Base-by-base conservation (phyloP, 2,797 vertebrate species). In the Pogonophryne albipinna region DNA sequence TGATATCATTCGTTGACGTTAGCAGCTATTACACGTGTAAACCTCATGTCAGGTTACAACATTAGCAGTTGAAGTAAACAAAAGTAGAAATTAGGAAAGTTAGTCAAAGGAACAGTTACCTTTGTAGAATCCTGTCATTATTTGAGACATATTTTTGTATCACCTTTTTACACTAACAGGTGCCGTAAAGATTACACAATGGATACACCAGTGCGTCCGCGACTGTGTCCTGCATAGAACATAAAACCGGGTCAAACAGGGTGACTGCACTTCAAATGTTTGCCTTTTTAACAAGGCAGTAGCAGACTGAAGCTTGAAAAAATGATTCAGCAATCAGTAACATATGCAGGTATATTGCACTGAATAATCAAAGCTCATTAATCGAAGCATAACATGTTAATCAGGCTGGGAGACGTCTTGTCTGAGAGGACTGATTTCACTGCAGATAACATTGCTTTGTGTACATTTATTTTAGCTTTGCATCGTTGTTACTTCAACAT, bases 351-450 rank as follows among this genome's bases (percentile, higher is more conserved):
- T 85, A 82, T 79, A 76, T 80, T 45, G 70, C 50, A 59, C 10
- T 4, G 50, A 81, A 84, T 77, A 81, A 89, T 87, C 78, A 85
- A 47, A 15, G 8, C 74, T 83, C 64, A 61, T 83, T 79, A 85
- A 23, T 65, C 38, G 38, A 72, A 70, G 62, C 70, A 38, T 41
- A 71, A 68, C 79, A 57, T 17, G 55, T 75, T 77, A 76, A 89
- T 83, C 55, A 79, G 65, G 46, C 52, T 55, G 20, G 16, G 42
- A 71, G 66, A 20, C 6, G 31, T 73, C 74, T 58, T n/a, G 45
- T 65, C 66, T 72, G 52, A 63, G 49, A 14, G 56, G 65, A 34
- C 12, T 41, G 74, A 80, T 79, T 69, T 77, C 20, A 55, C 49
- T 4, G 2, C 79, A 60, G 60, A 78, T 69, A 49, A 60, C 71